phyloP scores from a whole-genome alignment of 2,113 vertebrate species.

The Chloropsis hardwickii region DNA sequence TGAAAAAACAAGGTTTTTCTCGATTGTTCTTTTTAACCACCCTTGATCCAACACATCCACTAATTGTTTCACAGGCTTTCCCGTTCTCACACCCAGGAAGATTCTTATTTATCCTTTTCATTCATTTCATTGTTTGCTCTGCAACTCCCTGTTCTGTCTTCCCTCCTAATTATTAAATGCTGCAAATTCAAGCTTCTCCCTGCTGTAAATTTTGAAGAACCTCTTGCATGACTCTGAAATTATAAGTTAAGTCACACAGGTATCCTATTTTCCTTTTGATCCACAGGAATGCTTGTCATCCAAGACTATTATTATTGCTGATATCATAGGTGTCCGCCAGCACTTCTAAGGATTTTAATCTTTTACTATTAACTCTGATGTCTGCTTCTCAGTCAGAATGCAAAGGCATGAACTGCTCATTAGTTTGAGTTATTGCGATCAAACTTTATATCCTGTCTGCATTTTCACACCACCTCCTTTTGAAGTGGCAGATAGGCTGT shows the following conservation, averaged over 20 bases:
- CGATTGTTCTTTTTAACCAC: neutral
- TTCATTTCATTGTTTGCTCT: neutral
- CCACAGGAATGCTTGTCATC: neutral
- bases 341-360: constrained; percentile 31
- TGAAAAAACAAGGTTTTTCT: neutral
- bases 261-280: constrained; percentile 36
- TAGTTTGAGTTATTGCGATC: constrained; percentile 20
- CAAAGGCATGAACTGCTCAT: neutral
- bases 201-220: neutral
- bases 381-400: neutral
- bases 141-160: neutral
- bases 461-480: constrained; percentile 25
- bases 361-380: constrained; percentile 25
- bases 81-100: neutral
- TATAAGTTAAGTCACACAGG: neutral
- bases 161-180: neutral
- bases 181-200: neutral
- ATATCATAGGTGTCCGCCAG: neutral
- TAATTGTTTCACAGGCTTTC: constrained; percentile 15
- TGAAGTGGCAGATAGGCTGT: constrained; percentile 13
- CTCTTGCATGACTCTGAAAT: neutral
- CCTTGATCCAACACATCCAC: neutral
- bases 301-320: constrained; percentile 4
- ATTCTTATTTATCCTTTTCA: neutral
- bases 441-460: constrained; percentile 26